These are phyloP conservation scores for Proteles cristata DNA, from an alignment of 2,113 vertebrate genomes.

Conservation along the genomic window DNA sequence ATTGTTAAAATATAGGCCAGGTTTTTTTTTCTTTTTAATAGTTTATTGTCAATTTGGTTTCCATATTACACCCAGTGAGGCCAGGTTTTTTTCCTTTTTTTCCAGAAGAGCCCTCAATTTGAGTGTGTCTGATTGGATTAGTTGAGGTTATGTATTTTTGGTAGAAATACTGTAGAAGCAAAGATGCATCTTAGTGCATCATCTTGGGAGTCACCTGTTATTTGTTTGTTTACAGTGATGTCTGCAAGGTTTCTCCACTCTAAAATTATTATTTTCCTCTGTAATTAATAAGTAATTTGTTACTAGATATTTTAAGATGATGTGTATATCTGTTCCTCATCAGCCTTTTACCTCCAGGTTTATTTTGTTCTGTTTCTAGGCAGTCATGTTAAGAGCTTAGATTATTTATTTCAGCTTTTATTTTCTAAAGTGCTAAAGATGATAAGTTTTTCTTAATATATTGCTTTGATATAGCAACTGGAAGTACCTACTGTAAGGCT, in stretches of 20 bases:
- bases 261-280: neutral
- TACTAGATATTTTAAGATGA: conserved; percentile 3
- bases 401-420: conserved; percentile 31
- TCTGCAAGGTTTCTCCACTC: neutral
- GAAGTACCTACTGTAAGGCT: neutral
- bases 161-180: neutral
- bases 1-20: neutral
- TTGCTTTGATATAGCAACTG: neutral
- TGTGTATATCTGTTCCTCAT: neutral
- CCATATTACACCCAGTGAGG: neutral
- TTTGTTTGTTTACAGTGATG: neutral
- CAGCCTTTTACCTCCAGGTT: conserved; percentile 8
- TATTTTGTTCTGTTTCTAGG: conserved; percentile 31
- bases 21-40: neutral
- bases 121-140: neutral
- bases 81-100: neutral
- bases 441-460: neutral
- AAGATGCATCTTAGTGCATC: neutral
- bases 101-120: neutral
- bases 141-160: conserved; percentile 16
- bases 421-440: conserved; percentile 46
- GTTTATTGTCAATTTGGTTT: too few relatives aligned
- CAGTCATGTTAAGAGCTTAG: conserved; percentile 21
- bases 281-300: conserved; percentile 3
- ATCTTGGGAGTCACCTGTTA: neutral